Base-by-base conservation (phyloP, 2,797 vertebrate genomes). In the Sebastes hubbsi region DNA sequence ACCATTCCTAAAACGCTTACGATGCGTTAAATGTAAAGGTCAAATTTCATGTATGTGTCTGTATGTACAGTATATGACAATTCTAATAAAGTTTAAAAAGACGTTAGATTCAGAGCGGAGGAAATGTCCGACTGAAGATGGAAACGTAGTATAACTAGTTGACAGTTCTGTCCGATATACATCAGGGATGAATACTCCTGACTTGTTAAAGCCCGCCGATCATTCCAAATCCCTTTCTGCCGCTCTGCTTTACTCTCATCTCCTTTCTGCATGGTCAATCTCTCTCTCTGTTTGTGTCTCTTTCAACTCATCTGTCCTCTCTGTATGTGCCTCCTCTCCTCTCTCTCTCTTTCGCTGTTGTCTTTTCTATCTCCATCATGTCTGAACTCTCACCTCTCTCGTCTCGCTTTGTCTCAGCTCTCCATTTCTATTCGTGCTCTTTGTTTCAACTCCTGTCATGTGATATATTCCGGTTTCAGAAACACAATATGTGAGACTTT, bases 151-250 rank as follows among this genome's bases (percentile, higher is more conserved):
- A 49, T 49, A 20, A 49, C 18, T 18, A 49, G 46, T 20, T 49
- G 46, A 49, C 16, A 20, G 16, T 18, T 49, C 46, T 49, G 46
- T 49, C 16, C 16, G 46, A 49, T 49, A 20, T 49, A 11, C 83
- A 87, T 90, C 84, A 80, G 78, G 77, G 62, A 74, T 20, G 62
- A 62, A 78, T 64, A 52, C 74, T 77, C 77, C 34, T 22, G 61
- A 84, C 87, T 84, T 58, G 69, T 87, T 72, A 72, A 78, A 85
- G 67, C 64, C 55, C 13, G 29, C 8, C n/a, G 71, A 85, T 91
- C 81, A 82, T 71, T 87, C 36, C 30, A 4, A 77, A 34, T 27
- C 63, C 46, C 24, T 76, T 58, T 29, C 76, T 55, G 34, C 71
- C 25, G 2, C 38, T 62, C 52, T 13, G 72, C 30, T 75, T 61